Evolutionary conservation across 37 sponge, comb jelly and placozoan species (phyloP).

Genomic region (Amphimedon queenslandica): DNA sequence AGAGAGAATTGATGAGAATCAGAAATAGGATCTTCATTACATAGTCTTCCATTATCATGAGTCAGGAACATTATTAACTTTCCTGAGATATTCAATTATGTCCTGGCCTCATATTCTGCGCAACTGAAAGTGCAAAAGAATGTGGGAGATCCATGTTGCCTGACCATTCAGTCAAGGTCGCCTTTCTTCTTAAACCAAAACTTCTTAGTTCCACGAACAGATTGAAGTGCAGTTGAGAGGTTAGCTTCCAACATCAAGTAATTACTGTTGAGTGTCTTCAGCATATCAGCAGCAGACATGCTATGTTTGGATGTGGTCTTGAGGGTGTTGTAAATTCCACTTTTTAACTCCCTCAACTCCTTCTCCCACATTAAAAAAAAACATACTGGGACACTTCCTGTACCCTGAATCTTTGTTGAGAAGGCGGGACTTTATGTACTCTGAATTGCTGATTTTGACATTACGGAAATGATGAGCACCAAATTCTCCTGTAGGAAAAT

Average conservation of each 20-base stretch:
- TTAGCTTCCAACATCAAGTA: constrained; percentile 8
- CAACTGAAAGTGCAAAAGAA: no score
- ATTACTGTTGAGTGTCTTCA: no score
- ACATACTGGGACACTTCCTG: constrained; percentile 47
- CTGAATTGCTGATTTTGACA: constrained; percentile 14
- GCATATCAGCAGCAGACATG: no score
- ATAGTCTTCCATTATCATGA: constrained; percentile 32
- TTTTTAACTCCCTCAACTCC: constrained; percentile 24
- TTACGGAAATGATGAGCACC: constrained; percentile 34
- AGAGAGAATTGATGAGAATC: constrained; percentile 46
- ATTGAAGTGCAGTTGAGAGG: constrained; percentile 28
- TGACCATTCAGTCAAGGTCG: constrained; percentile 36
- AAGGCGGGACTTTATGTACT: constrained; percentile 42
- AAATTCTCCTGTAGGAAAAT: constrained; percentile 44
- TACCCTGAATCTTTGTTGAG: constrained; percentile 35
- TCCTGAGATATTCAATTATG: constrained; percentile 19
- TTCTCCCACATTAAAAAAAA: constrained; percentile 41
- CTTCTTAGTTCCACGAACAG: constrained; percentile 41
- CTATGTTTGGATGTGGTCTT: constrained; percentile 3
- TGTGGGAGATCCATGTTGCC: constrained; percentile 43
- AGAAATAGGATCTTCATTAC: constrained; percentile 54
- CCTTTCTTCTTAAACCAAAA: constrained; percentile 37
- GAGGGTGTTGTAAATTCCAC: constrained; percentile 45
- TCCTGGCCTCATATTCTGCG: constrained; percentile 31
- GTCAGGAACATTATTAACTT: constrained; percentile 20